Conservation (phyloP, 2,797 vertebrate species). For the Myotis findleyi region DNA sequence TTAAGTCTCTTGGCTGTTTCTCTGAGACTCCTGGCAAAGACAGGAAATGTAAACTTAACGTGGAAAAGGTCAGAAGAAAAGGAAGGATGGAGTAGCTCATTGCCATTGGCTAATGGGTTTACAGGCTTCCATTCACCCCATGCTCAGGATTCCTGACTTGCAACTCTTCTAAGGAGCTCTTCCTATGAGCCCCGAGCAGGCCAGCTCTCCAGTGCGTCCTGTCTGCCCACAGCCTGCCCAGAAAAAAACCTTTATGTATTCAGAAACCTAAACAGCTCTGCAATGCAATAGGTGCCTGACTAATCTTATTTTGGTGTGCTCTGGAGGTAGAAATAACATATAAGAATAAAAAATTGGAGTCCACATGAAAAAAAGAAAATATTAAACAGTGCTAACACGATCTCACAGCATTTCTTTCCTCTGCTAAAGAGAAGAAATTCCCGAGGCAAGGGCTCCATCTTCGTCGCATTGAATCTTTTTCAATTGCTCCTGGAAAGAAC, state of each 20-base stretch:
- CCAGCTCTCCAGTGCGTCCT: not conserved
- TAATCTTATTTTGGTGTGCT: not conserved
- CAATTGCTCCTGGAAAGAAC: not conserved
- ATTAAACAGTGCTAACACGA: not conserved
- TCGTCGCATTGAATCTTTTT: not conserved
- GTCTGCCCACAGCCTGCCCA: not conserved
- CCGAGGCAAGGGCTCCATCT: not conserved
- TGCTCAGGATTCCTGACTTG: not conserved
- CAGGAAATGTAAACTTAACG: not conserved
- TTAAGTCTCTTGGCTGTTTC: not conserved
- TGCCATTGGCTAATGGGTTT: not conserved
- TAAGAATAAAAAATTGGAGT: not conserved
- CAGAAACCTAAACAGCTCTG: constrained; percentile 9
- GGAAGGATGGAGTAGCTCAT: not conserved
- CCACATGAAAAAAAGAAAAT: not conserved
- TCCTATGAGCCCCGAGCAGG: not conserved
- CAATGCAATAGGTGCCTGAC: constrained; percentile 14
- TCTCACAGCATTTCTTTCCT: not conserved
- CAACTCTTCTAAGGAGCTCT: too few relatives aligned
- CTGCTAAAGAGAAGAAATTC: constrained; percentile 33
- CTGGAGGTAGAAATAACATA: constrained; percentile 10
- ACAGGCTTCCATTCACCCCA: not conserved
- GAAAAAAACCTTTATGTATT: not conserved
- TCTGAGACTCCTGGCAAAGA: not conserved
- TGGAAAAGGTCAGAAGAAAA: not conserved